Evolutionary conservation across 2,888 invertebrate species (phyloP), one percentile per base, ranked within the genome.

Genomic region (Scaptomyza parva): DNA sequence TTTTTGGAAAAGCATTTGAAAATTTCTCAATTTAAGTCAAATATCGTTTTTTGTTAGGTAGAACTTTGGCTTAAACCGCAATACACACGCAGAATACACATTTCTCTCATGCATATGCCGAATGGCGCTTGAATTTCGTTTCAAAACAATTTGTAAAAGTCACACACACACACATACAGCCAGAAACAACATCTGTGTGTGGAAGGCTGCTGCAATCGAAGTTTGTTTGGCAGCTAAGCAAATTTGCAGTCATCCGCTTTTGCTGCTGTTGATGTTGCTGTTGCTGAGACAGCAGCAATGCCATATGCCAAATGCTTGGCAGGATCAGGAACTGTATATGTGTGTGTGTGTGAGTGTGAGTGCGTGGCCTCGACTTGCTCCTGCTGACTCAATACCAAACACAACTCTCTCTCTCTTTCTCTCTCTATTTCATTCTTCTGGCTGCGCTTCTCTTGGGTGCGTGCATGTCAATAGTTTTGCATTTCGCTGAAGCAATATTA

Each of bases 121-220:
- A 37, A 37, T 37, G 37, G 14, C 52, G 68, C 60, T 81, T 78
- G 80, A 83, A 82, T 79, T 82, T 78, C 78, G 81, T 86, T 87
- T 88, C 73, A 88, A 88, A 88, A 88, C 87, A 88, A 88, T 88
- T 88, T 88, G 87, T 79, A 86, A 88, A 81, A 78, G 80, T 83
- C 80, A 59, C 50, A 66, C 45, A 54, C 50, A 55, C 68, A 67
- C 54, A 53, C 35, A 35, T 14, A 35, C 14, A 35, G 1, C 6
- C 7, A 35, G 18, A 6, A 17, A 11, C 18, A n/a, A n/a, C n/a
- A n/a, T n/a, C n/a, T n/a, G n/a, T n/a, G n/a, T n/a, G n/a, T 18
- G 11, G 18, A 39, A 11, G 18, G 11, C 14, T 17, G 33, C 48
- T 35, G 68, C 64, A 78, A 86, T 79, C 81, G 83, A 81, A 78